These are phyloP conservation scores for Hiodon tergisus DNA, from an alignment of 2,113 vertebrate genomes.

Conservation along the genomic window DNA sequence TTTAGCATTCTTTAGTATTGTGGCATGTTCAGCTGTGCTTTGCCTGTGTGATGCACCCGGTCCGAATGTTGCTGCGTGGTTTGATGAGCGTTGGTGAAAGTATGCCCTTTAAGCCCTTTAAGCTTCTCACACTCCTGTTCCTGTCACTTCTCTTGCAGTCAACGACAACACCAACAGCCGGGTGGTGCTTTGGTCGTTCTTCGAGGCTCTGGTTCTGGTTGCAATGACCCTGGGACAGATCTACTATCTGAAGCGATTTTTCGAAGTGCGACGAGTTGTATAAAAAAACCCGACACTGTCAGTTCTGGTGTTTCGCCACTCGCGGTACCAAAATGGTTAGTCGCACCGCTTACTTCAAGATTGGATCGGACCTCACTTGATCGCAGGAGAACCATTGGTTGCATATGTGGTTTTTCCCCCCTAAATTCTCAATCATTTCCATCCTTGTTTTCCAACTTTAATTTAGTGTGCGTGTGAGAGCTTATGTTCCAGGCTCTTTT, in stretches of 20 bases:
- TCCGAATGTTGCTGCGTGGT: neutral
- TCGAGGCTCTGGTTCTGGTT: conserved; percentile 96
- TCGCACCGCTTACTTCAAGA: conserved; percentile 33
- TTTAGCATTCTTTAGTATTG: too few species aligned
- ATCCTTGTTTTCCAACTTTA: conserved; percentile 32
- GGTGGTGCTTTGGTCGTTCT: conserved; percentile 99
- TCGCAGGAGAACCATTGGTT: conserved; percentile 44
- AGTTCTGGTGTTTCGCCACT: conserved; percentile 56
- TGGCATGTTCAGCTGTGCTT: too few species aligned
- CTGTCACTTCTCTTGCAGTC: conserved; percentile 61
- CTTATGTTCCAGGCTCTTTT: too few species aligned
- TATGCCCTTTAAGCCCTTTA: neutral
- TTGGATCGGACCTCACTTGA: conserved; percentile 45
- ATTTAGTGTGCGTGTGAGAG: conserved; percentile 19
- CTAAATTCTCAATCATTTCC: conserved; percentile 24
- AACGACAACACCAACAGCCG: conserved; percentile 99
- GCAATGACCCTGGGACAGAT: conserved; percentile 99
- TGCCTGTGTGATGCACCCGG: too few species aligned
- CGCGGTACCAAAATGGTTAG: conserved; percentile 58
- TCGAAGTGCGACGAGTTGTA: conserved; percentile 97
- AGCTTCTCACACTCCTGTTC: neutral
- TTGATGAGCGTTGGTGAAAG: neutral
- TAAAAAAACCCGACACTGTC: conserved; percentile 48
- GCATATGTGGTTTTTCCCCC: conserved; percentile 6
- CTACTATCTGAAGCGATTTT: conserved; percentile 99